phyloP scores from a whole-genome alignment of 1,140 invertebrate species.

The Microplitis demolitor region DNA sequence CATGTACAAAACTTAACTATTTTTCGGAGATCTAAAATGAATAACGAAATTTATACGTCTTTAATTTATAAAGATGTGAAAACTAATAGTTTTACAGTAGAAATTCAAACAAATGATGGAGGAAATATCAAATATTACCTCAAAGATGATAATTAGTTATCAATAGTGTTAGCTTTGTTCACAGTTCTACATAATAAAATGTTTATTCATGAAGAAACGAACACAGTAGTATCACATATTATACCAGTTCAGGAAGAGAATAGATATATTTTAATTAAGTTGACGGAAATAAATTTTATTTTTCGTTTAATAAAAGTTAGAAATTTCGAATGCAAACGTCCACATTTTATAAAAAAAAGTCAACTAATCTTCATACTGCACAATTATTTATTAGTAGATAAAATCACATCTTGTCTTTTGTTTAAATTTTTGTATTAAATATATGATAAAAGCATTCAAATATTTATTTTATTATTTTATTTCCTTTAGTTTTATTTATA shows the following conservation, averaged over 20 bases:
- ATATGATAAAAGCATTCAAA: too few species aligned
- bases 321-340: neutral
- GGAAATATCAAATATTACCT: constrained; percentile 24
- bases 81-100: neutral
- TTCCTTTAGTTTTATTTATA: too few species aligned
- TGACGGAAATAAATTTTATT: neutral
- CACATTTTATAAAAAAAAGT: neutral
- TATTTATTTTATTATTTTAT: too few species aligned
- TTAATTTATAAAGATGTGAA: too few species aligned
- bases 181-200: constrained; percentile 10
- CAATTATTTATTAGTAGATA: too few species aligned
- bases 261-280: neutral
- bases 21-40: too few species aligned
- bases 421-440: too few species aligned
- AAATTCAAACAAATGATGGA: constrained; percentile 4
- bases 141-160: constrained; percentile 22
- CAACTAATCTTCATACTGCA: too few species aligned
- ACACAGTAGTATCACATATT: neutral
- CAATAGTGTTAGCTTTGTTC: constrained; percentile 20
- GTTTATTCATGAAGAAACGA: neutral
- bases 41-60: too few species aligned
- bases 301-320: neutral
- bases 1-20: too few species aligned
- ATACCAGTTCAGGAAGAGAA: neutral
- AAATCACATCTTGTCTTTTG: too few species aligned